Percentiles rank a stretch among this genome's conserved stretches.
phyloP scores from a whole-genome alignment of 2,888 invertebrate genomes.

The Hedychridium roseum region DNA sequence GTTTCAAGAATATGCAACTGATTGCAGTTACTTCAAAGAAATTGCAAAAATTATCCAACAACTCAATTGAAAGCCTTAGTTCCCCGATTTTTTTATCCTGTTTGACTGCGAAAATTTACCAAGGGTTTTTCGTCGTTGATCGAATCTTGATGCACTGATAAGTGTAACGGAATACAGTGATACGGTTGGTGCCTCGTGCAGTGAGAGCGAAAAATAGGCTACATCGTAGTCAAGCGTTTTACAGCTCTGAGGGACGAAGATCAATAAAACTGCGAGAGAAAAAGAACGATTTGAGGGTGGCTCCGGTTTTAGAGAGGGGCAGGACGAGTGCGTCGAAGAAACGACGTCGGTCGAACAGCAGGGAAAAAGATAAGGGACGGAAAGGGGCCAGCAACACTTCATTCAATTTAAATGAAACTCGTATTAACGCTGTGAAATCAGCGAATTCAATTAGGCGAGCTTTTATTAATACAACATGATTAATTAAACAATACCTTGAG shows the following conservation, averaged over 20 bases:
- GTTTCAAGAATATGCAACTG: too few relatives aligned
- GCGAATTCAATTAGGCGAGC: conserved; percentile 56
- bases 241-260: conserved; percentile 52
- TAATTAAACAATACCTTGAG: conserved; percentile 54
- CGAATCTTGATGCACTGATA: too few relatives aligned
- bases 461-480: conserved; percentile 61
- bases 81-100: too few relatives aligned
- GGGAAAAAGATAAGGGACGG: conserved; percentile 7
- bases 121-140: too few relatives aligned
- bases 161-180: too few relatives aligned
- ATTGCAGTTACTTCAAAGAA: too few relatives aligned
- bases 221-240: conserved; percentile 51
- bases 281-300: conserved; percentile 50
- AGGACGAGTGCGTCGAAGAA: conserved; percentile 10
- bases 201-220: conserved; percentile 48
- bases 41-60: too few relatives aligned
- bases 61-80: too few relatives aligned
- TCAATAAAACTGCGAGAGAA: conserved; percentile 58
- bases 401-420: conserved; percentile 59
- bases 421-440: conserved; percentile 57
- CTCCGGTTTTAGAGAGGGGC: conserved; percentile 35
- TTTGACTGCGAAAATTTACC: too few relatives aligned
- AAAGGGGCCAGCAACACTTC: conserved; percentile 38
- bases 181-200: too few relatives aligned
- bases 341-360: conserved; percentile 17